Conservation (phyloP, 2,797 vertebrate genomes). For the Falco berigora region DNA sequence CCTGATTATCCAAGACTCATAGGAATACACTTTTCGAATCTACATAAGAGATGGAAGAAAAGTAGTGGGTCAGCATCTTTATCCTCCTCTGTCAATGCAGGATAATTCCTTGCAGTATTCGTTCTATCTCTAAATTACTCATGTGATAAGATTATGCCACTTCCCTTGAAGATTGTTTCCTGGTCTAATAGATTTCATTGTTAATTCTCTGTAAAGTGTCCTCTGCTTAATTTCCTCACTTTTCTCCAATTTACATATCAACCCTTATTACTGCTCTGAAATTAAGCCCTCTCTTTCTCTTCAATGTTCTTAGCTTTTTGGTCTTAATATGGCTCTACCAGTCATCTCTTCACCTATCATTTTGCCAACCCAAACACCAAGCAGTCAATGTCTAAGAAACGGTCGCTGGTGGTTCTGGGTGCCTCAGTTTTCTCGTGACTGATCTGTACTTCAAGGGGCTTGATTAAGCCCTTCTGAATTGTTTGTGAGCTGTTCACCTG, state of each 20-base stretch:
- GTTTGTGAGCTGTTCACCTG: neutral
- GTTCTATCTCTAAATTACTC: slow-evolving; percentile 32
- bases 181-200: neutral
- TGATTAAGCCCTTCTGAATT: neutral
- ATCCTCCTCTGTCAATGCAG: slow-evolving; percentile 27
- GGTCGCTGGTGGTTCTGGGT: neutral
- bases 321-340: neutral
- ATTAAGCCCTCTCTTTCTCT: neutral
- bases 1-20: slow-evolving; percentile 44
- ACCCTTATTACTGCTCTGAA: neutral
- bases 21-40: slow-evolving; percentile 40
- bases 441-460: neutral
- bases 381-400: neutral
- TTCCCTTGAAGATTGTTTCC: neutral
- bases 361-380: neutral
- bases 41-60: slow-evolving; percentile 8
- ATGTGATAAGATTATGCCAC: neutral
- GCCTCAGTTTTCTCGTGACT: neutral
- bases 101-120: slow-evolving; percentile 8
- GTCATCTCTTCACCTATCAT: neutral
- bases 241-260: neutral
- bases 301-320: neutral
- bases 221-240: slow-evolving; percentile 4
- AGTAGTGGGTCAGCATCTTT: slow-evolving; percentile 38
- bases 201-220: slow-evolving; percentile 25